Base-by-base conservation (phyloP, 1,140 invertebrate genomes). In the Teleogryllus occipitalis region DNA sequence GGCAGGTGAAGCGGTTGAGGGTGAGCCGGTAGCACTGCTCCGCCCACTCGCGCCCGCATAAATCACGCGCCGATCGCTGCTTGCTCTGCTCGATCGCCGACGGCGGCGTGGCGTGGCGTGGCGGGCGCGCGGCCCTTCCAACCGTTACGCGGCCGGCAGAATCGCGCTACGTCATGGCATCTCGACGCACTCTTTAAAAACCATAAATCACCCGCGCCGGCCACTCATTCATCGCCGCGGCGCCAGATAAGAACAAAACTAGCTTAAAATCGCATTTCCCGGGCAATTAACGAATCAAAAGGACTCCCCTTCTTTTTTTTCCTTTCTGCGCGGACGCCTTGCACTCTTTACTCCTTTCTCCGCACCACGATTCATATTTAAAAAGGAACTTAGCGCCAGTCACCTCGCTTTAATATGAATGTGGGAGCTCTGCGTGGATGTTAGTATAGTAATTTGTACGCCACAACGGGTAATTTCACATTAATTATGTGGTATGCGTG, bases 401-500 rank as follows among this genome's bases (percentile, higher is more conserved):
- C 54, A 65, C 54, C 54, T 65, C 54, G 18, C 54, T 65, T 65
- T 65, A 65, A 65, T 65, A 65, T 18, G 54, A 14, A 39, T 39
- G 27, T 39, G 27, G 27, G 27, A 10, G 10, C 54, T 18, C 2
- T 18, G 54, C 54, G 54, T 18, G 54, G 54, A 65, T 65, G 54
- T 65, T 65, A 7, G 54, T 65, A 65, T 18, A 65, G 54, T 65
- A 65, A 65, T 65, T 65, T 65, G 54, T 65, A 65, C 54, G 54
- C 54, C 54, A 18, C 54, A 65, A 18, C 54, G 54, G 54, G 54
- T 65, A 65, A 18, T 65, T 65, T 65, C 54, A 65, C 54, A 65
- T 65, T 65, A 65, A 65, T 65, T 65, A 65, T 65, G 54, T 65
- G 54, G 54, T 65, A 65, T 65, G 54, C 54, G 54, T 65, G 54